These are phyloP conservation scores for Oppia nitens DNA, from an alignment of 1,140 invertebrate species.

Conservation along the genomic window DNA sequence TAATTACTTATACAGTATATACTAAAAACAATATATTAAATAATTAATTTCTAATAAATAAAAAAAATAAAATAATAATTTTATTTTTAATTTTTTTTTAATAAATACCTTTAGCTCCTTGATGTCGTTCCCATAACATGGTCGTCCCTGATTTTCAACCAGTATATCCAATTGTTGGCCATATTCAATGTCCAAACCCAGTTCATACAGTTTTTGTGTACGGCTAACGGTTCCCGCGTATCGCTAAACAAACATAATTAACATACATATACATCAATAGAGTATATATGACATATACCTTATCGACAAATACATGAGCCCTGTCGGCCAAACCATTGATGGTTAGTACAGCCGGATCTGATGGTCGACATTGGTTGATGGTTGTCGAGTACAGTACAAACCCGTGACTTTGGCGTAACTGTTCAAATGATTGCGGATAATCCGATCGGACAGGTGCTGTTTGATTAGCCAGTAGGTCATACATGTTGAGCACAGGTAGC, in stretches of 20 bases:
- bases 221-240: conserved; percentile 15
- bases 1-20: too few species aligned
- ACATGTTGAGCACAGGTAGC: background rate
- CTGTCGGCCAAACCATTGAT: conserved; percentile 17
- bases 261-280: background rate
- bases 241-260: background rate
- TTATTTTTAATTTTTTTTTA: too few species aligned
- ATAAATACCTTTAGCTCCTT: conserved; percentile 4
- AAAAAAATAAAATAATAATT: too few species aligned
- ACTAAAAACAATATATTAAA: too few species aligned
- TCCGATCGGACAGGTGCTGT: background rate
- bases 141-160: conserved; percentile 21
- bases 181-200: conserved; percentile 1
- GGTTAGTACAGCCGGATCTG: conserved; percentile 15
- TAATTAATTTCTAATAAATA: too few species aligned
- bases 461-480: background rate
- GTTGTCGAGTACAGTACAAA: conserved; percentile 23
- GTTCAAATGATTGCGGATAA: conserved; percentile 21
- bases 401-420: conserved; percentile 17
- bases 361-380: conserved; percentile 9
- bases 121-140: conserved; percentile 15
- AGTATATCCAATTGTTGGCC: conserved; percentile 13
- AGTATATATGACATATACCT: background rate
- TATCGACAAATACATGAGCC: conserved; percentile 17
- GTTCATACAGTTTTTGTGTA: background rate